These are phyloP conservation scores for Sceloporus undulatus DNA, from an alignment of 2,113 vertebrate genomes.

Conservation along the genomic window DNA sequence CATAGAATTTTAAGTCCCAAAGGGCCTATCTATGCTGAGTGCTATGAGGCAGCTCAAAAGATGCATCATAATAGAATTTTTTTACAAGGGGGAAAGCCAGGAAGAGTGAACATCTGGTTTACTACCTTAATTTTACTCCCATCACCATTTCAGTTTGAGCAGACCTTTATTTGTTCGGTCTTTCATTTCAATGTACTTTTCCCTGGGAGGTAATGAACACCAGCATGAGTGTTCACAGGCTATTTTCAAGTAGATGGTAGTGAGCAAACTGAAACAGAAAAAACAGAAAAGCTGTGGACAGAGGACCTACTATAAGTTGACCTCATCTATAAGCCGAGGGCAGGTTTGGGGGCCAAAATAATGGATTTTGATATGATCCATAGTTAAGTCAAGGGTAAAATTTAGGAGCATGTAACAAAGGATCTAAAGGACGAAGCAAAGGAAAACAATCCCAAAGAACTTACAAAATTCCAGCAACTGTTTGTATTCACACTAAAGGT, in stretches of 20 bases:
- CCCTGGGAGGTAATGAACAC: not conserved
- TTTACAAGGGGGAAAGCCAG: not conserved
- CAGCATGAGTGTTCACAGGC: not conserved
- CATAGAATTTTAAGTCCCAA: not conserved
- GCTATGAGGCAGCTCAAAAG: slow-evolving; percentile 12
- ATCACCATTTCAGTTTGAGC: not conserved
- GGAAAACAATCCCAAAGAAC: too few species aligned
- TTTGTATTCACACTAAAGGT: too few species aligned
- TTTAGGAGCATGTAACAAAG: too few species aligned
- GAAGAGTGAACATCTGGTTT: not conserved
- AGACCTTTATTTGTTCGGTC: not conserved
- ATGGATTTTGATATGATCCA: too few species aligned
- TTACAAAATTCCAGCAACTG: too few species aligned
- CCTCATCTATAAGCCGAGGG: too few species aligned
- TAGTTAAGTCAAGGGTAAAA: too few species aligned
- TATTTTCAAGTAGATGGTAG: not conserved
- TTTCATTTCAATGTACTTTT: not conserved
- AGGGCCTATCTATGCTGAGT: not conserved
- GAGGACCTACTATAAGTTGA: too few species aligned
- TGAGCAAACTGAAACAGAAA: not conserved
- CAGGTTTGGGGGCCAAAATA: too few species aligned
- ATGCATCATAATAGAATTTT: not conserved
- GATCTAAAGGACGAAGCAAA: too few species aligned
- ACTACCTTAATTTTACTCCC: not conserved
- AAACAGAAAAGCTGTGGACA: not conserved